phyloP scores from a whole-genome alignment of 2,888 invertebrate species.

The Hecatera dysodea region DNA sequence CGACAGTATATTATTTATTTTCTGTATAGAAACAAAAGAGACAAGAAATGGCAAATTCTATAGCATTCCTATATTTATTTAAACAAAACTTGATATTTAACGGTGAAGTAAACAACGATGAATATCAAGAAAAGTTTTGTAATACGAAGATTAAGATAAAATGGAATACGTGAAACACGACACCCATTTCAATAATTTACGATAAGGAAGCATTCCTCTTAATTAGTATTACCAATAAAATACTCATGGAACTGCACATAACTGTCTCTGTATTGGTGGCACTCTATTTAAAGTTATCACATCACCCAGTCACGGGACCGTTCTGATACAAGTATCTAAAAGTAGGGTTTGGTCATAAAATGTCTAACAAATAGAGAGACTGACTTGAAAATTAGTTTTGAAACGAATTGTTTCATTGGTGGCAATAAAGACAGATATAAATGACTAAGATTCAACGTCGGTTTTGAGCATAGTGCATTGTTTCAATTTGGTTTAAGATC shows the following conservation, averaged over 20 bases:
- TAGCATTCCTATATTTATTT: not conserved
- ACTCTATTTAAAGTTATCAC: slow-evolving; percentile 57
- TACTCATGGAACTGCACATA: slow-evolving; percentile 35
- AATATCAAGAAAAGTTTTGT: slow-evolving; percentile 13
- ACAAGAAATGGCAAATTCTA: not conserved
- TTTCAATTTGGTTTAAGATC: slow-evolving; percentile 12
- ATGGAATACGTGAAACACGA: slow-evolving; percentile 13
- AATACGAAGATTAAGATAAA: slow-evolving; percentile 13
- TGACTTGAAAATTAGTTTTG: slow-evolving; percentile 23
- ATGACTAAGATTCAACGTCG: slow-evolving; percentile 25
- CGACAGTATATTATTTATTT: not conserved
- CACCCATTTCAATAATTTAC: slow-evolving; percentile 30
- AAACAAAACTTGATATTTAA: not conserved
- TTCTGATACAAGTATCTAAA: slow-evolving; percentile 41
- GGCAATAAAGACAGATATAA: slow-evolving; percentile 35
- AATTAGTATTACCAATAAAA: slow-evolving; percentile 44
- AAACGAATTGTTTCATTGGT: slow-evolving; percentile 42
- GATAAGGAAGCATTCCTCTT: slow-evolving; percentile 24
- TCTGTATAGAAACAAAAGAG: slow-evolving; percentile 23
- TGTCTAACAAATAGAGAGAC: slow-evolving; percentile 17
- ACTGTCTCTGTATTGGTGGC: slow-evolving; percentile 37
- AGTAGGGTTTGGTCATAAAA: slow-evolving; percentile 31
- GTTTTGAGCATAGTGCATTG: slow-evolving; percentile 24
- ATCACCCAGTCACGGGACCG: slow-evolving; percentile 39
- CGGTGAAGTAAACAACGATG: not conserved